A percentile compares a stretch with the other conserved stretches of the same genome.
These are phyloP conservation scores for Stenchaetothrips biformis DNA, from an alignment of 2,888 invertebrate species.

Conservation along the genomic window DNA sequence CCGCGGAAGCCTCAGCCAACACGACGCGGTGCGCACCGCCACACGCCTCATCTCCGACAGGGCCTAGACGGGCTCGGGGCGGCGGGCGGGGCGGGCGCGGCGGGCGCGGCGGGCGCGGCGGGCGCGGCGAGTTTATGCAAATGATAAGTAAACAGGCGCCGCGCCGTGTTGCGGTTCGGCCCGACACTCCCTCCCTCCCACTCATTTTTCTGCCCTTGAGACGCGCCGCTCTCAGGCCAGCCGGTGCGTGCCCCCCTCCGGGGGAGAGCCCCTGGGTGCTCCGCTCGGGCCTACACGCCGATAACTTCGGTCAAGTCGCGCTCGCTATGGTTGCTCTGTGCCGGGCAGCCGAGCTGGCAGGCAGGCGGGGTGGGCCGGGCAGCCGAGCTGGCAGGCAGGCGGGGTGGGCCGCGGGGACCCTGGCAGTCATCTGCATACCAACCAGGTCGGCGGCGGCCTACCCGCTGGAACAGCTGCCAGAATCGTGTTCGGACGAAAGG, in stretches of 20 bases:
- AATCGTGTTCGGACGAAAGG: background rate
- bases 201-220: background rate
- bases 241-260: background rate
- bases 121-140: constrained; percentile 8
- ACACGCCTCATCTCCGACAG: background rate
- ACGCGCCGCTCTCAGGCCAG: background rate
- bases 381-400: too few species aligned
- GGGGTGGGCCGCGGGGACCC: background rate
- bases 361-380: too few species aligned
- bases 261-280: background rate
- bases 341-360: background rate
- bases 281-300: background rate
- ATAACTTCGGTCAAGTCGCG: constrained; percentile 14
- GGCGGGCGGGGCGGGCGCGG: background rate
- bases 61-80: background rate
- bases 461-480: constrained; percentile 1
- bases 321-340: background rate
- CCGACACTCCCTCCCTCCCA: background rate
- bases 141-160: constrained; percentile 8
- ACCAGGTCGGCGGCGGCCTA: background rate
- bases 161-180: background rate
- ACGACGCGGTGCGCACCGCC: background rate
- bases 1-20: constrained; percentile 11
- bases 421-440: constrained; percentile 13
- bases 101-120: background rate